phyloP scores from a whole-genome alignment of 2,113 vertebrate species.

The Trichechus manatus region DNA sequence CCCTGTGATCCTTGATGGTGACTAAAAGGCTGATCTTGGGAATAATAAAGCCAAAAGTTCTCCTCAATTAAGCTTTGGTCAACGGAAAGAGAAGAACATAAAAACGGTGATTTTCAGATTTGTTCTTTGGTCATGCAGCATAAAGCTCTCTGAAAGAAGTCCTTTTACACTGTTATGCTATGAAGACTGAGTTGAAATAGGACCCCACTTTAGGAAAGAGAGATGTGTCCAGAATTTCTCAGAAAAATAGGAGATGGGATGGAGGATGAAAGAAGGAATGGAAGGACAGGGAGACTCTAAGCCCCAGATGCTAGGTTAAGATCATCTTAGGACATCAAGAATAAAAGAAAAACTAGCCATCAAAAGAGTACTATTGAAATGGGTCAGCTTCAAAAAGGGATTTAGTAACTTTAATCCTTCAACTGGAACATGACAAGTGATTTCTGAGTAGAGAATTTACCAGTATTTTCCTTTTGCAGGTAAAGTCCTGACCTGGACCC shows the following conservation, averaged over 20 bases:
- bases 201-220: neutral
- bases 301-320: neutral
- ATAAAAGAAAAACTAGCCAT: neutral
- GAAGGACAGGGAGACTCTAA: neutral
- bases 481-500: constrained; percentile 40
- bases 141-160: constrained; percentile 62
- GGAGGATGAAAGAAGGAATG: neutral
- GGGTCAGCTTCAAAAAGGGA: constrained; percentile 2
- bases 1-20: neutral
- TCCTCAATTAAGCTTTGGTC: constrained; percentile 72
- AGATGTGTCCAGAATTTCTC: constrained; percentile 12
- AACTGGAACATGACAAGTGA: neutral
- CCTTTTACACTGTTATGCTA: neutral
- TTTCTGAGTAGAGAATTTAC: constrained; percentile 53
- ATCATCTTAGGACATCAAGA: neutral
- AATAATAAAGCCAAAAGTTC: constrained; percentile 33
- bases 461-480: constrained; percentile 8
- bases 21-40: constrained; percentile 32
- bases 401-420: constrained; percentile 18
- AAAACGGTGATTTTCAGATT: constrained; percentile 48
- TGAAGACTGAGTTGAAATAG: constrained; percentile 30
- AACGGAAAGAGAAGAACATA: constrained; percentile 48
- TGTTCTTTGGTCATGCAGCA: constrained; percentile 77
- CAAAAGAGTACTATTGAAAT: neutral
- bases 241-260: neutral